These are phyloP conservation scores for Cartodere bifasciata DNA, from an alignment of 2,888 invertebrate genomes.

Conservation along the genomic window DNA sequence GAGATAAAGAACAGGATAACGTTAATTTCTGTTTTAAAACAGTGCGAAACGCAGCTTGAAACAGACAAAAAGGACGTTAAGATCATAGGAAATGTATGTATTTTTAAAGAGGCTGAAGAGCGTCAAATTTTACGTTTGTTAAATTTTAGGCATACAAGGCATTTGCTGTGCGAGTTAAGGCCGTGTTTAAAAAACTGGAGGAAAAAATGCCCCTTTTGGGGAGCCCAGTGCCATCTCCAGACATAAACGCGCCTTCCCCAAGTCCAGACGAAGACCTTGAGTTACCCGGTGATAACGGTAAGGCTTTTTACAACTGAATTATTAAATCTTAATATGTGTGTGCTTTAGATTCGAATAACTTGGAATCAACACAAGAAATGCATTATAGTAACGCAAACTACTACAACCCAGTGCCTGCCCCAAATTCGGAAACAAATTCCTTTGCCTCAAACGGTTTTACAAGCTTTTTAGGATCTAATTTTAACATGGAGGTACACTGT, in stretches of 20 bases:
- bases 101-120: background rate
- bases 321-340: too few relatives aligned
- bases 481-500: conserved; percentile 45
- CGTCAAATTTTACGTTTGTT: background rate
- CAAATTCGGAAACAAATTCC: conserved; percentile 17
- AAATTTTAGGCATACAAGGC: conserved; percentile 77
- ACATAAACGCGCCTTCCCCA: conserved; percentile 58
- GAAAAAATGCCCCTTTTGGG: conserved; percentile 62
- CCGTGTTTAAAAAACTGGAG: conserved; percentile 73
- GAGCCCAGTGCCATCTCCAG: conserved; percentile 57
- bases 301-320: too few relatives aligned
- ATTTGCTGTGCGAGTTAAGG: conserved; percentile 79
- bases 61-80: conserved; percentile 89
- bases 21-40: conserved; percentile 63
- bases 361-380: conserved; percentile 11
- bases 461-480: conserved; percentile 50
- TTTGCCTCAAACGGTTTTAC: conserved; percentile 42
- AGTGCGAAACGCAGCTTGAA: conserved; percentile 77
- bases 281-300: conserved; percentile 46
- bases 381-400: conserved; percentile 32
- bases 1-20: conserved; percentile 73
- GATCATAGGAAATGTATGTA: conserved; percentile 85
- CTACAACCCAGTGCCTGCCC: conserved; percentile 36
- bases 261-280: conserved; percentile 74
- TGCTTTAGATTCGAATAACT: too few relatives aligned